Evolutionary conservation across 1,140 invertebrate species (phyloP).

Genomic region (Trypoxylus dichotomus): DNA sequence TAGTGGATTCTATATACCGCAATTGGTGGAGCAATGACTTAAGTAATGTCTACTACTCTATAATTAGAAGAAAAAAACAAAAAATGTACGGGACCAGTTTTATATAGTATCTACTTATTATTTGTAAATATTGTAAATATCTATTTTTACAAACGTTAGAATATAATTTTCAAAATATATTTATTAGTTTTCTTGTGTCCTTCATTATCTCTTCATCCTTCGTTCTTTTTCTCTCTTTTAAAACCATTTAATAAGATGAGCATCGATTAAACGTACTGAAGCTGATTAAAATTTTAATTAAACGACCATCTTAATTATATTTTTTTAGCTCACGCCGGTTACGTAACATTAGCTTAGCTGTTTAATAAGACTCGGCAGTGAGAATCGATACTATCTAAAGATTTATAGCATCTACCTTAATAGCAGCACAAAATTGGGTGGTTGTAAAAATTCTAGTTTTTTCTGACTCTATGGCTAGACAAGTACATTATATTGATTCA

Average conservation of each 20-base stretch:
- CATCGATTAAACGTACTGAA: conserved; percentile 18
- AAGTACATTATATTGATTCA: too few relatives aligned
- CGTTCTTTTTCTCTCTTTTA: neutral
- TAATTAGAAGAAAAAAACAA: neutral
- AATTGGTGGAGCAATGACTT: conserved; percentile 9
- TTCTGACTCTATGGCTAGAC: neutral
- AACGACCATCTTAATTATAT: conserved; percentile 20
- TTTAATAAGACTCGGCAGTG: conserved; percentile 9
- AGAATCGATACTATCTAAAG: conserved; percentile 8
- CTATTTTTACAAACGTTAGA: conserved; percentile 10
- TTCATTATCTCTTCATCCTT: neutral
- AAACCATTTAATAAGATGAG: conserved; percentile 20
- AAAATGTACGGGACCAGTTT: conserved; percentile 19
- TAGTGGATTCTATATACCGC: conserved; percentile 30
- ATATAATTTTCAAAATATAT: neutral
- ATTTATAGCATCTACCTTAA: conserved; percentile 12
- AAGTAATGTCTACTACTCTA: neutral
- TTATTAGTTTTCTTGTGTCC: neutral
- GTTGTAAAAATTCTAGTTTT: conserved; percentile 4
- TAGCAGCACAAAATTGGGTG: conserved; percentile 8
- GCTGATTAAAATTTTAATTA: conserved; percentile 25
- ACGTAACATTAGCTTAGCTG: neutral
- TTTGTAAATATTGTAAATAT: conserved; percentile 20
- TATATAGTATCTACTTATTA: neutral
- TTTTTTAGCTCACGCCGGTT: conserved; percentile 5